Conservation (phyloP, 2,797 vertebrate species). For the Phrynocephalus guinanensis region DNA sequence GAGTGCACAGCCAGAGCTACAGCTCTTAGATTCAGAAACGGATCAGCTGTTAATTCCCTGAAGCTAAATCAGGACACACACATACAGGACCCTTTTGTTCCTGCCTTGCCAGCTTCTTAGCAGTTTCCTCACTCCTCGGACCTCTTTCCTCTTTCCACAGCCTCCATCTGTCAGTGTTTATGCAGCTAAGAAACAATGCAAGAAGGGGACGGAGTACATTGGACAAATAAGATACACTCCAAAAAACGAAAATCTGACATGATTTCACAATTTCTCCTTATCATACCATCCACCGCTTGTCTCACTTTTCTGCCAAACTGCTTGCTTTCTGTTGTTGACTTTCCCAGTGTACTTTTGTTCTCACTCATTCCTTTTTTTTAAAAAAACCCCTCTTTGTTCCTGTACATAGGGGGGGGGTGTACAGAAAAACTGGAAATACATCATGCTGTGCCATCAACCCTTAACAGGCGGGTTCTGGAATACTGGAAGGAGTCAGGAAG, state of each 20-base stretch:
- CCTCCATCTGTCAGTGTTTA: slow-evolving; percentile 28
- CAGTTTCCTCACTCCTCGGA: slow-evolving; percentile 30
- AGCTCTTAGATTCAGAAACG: slow-evolving; percentile 13
- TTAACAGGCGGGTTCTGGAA: background rate
- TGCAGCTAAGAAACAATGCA: slow-evolving; percentile 23
- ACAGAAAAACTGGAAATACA: background rate
- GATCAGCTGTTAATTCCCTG: slow-evolving; percentile 29
- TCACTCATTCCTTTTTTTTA: background rate
- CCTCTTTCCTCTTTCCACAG: slow-evolving; percentile 36
- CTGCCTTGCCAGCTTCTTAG: slow-evolving; percentile 24
- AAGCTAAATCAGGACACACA: slow-evolving; percentile 34
- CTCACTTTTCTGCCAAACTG: background rate
- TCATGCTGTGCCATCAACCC: background rate
- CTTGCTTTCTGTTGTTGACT: background rate
- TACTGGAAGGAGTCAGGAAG: background rate
- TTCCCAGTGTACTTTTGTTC: background rate
- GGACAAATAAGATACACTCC: background rate
- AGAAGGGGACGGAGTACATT: slow-evolving; percentile 7
- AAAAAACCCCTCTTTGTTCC: background rate
- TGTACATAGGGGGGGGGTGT: background rate
- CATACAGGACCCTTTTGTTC: slow-evolving; percentile 24
- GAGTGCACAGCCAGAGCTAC: background rate
- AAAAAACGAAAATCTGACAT: background rate
- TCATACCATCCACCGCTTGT: background rate
- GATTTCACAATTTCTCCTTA: background rate